These are phyloP conservation scores for Ctenopoma multispine DNA, from an alignment of 2,797 vertebrate species.

Conservation along the genomic window DNA sequence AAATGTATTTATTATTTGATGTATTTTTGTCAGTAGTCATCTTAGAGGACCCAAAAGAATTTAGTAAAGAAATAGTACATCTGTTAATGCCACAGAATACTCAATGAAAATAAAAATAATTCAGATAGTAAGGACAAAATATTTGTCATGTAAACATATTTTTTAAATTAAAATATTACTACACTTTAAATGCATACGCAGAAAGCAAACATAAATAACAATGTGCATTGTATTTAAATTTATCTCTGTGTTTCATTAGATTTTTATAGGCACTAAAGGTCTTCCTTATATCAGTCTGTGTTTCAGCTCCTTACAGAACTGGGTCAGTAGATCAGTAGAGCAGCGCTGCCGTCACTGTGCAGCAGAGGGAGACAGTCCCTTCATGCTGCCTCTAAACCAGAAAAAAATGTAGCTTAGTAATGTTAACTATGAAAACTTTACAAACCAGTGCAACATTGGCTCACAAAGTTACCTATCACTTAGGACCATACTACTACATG, in stretches of 20 bases:
- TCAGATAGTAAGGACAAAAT: too few relatives aligned
- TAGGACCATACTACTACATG: too few relatives aligned
- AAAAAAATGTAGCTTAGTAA: not conserved
- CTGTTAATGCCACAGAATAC: too few relatives aligned
- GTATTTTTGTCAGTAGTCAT: too few relatives aligned
- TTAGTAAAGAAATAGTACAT: too few relatives aligned
- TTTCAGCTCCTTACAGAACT: conserved; percentile 46
- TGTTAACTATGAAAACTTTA: not conserved
- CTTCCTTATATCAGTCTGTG: not conserved
- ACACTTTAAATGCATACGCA: not conserved
- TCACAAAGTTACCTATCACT: not conserved
- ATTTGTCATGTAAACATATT: too few relatives aligned
- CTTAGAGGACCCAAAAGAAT: too few relatives aligned
- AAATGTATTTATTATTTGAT: too few relatives aligned
- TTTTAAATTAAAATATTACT: too few relatives aligned
- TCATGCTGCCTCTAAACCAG: not conserved
- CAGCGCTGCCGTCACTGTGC: conserved; percentile 41
- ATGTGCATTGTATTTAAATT: not conserved
- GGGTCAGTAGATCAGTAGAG: conserved; percentile 82
- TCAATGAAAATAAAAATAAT: too few relatives aligned
- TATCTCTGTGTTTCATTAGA: too few relatives aligned
- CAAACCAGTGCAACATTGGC: not conserved
- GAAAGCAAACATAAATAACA: not conserved
- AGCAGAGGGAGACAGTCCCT: conserved; percentile 57
- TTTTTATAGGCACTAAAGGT: not conserved